Percentiles rank a stretch among this genome's conserved stretches.
These are phyloP conservation scores for Turritopsis rubra DNA, from an alignment of 30 jellyfish, hydroid and myxozoan species.

Conservation along the genomic window DNA sequence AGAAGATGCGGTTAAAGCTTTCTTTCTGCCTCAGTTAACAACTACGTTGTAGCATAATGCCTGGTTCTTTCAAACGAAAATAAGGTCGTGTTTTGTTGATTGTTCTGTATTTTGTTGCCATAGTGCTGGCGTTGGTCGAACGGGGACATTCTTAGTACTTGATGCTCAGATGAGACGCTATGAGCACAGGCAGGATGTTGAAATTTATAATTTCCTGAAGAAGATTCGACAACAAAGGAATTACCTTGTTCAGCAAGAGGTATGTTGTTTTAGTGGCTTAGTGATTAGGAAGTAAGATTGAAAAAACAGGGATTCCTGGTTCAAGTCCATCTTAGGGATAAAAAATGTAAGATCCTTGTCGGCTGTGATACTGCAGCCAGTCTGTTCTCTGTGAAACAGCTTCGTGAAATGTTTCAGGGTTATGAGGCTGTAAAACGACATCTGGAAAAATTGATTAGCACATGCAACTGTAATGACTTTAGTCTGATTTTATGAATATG, in stretches of 20 bases:
- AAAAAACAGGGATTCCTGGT: background rate
- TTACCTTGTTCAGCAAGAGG: conserved; percentile 90
- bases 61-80: too few species aligned
- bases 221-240: conserved; percentile 69
- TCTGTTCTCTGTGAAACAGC: background rate
- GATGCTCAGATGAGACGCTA: conserved; percentile 77
- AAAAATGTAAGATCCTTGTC: background rate
- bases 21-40: too few species aligned
- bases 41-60: too few species aligned
- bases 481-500: too few species aligned
- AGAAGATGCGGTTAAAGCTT: too few species aligned
- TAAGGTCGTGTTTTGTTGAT: background rate
- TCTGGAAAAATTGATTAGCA: too few species aligned
- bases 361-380: background rate
- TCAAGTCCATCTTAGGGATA: too few species aligned
- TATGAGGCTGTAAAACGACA: too few species aligned
- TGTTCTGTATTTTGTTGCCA: background rate
- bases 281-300: background rate
- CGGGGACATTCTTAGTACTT: conserved; percentile 79
- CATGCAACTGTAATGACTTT: too few species aligned
- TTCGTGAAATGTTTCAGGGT: background rate
- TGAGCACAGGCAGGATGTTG: conserved; percentile 57
- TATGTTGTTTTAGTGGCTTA: background rate
- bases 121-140: conserved; percentile 96
- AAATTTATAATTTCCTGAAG: conserved; percentile 52